A percentile compares a stretch with the other conserved stretches of the same genome.
These are phyloP conservation scores for Monochamus alternatus DNA, from an alignment of 2,888 invertebrate species.

Conservation along the genomic window DNA sequence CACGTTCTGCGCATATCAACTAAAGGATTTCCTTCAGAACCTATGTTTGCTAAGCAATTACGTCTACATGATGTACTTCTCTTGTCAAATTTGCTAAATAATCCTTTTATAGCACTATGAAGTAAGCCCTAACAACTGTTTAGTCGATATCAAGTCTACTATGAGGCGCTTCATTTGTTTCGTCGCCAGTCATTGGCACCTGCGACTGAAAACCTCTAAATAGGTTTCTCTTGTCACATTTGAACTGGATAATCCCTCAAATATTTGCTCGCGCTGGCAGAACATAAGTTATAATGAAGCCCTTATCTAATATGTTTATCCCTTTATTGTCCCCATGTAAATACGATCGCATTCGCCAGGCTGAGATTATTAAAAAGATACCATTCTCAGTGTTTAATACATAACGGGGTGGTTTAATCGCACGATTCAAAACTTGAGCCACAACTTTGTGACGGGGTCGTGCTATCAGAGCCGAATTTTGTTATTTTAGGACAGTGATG, in stretches of 20 bases:
- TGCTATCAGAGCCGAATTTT: too few species aligned
- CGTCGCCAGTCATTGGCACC: too few species aligned
- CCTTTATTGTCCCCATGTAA: constrained; percentile 23
- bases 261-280: constrained; percentile 21
- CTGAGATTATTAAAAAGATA: constrained; percentile 30
- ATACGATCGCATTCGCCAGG: constrained; percentile 5
- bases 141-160: too few species aligned
- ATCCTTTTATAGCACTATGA: too few species aligned
- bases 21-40: too few species aligned
- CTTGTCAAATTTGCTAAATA: too few species aligned
- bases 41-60: too few species aligned
- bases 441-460: background rate
- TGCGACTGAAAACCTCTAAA: too few species aligned
- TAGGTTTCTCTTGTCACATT: constrained; percentile 18
- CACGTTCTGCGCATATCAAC: too few species aligned
- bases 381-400: constrained; percentile 6
- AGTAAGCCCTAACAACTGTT: too few species aligned
- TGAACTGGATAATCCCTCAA: constrained; percentile 15
- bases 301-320: constrained; percentile 25
- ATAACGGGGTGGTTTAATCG: background rate
- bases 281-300: constrained; percentile 31
- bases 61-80: too few species aligned
- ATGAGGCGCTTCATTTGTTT: too few species aligned
- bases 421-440: background rate
- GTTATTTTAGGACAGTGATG: background rate